phyloP scores from a whole-genome alignment of 2,113 vertebrate species.

The Sprattus sprattus region DNA sequence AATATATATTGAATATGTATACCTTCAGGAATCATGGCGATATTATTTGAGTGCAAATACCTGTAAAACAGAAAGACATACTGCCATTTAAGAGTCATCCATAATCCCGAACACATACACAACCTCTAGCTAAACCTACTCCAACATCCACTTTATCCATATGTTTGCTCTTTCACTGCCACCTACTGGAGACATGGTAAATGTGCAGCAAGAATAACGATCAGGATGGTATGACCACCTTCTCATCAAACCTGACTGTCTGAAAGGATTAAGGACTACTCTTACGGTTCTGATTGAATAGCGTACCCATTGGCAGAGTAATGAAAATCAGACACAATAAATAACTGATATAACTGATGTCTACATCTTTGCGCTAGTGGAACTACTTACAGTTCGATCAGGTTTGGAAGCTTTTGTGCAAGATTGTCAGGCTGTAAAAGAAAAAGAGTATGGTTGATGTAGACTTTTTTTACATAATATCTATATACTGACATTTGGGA shows the following conservation, averaged over 20 bases:
- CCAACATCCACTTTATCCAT: not conserved
- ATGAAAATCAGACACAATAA: too few relatives aligned
- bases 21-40: slow-evolving; percentile 95
- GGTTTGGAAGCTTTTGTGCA: slow-evolving; percentile 96
- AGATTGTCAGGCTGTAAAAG: slow-evolving; percentile 91
- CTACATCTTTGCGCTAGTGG: not conserved
- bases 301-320: too few relatives aligned
- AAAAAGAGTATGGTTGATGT: not conserved
- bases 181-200: slow-evolving; percentile 42
- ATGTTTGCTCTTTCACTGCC: slow-evolving; percentile 28
- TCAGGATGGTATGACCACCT: not conserved
- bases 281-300: not conserved
- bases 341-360: not conserved
- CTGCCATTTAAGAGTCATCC: not conserved
- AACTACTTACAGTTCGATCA: slow-evolving; percentile 93
- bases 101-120: not conserved
- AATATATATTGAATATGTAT: slow-evolving; percentile 32
- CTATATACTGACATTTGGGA: not conserved
- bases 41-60: slow-evolving; percentile 97
- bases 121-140: not conserved
- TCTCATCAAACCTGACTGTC: not conserved
- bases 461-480: not conserved
- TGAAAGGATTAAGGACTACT: not conserved
- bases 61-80: slow-evolving; percentile 64
- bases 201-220: slow-evolving; percentile 6